Evolutionary conservation across 2,113 vertebrate species (phyloP).

Genomic region (Microtus richardsoni): DNA sequence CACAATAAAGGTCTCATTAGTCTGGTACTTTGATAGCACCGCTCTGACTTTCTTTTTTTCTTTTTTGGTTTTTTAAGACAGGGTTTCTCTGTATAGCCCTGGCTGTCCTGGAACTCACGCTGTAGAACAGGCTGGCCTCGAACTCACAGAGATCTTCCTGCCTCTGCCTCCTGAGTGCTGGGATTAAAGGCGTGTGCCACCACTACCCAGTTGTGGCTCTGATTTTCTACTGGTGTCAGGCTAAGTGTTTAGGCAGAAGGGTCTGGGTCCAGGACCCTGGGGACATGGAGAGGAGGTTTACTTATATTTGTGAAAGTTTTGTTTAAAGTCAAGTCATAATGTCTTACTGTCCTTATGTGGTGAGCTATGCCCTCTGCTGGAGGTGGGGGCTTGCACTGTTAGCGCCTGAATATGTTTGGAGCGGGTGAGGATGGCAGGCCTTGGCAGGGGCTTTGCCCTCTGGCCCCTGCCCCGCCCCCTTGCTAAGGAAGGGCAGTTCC

Average conservation of each 20-base stretch:
- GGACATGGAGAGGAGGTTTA: fast-evolving
- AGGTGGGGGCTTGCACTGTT: background rate
- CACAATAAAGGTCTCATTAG: fast-evolving
- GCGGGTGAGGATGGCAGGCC: slow-evolving; percentile 71
- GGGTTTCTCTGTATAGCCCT: background rate
- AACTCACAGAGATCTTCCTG: background rate
- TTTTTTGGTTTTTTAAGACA: background rate
- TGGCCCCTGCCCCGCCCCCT: slow-evolving; percentile 71
- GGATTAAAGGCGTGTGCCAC: background rate
- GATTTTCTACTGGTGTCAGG: background rate
- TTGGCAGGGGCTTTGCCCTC: slow-evolving; percentile 69
- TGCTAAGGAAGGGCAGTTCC: slow-evolving; percentile 78
- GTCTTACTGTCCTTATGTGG: slow-evolving; percentile 40
- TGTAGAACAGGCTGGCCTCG: background rate
- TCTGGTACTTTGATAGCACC: fast-evolving
- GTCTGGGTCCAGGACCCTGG: background rate
- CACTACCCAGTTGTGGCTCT: background rate
- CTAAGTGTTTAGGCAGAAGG: background rate
- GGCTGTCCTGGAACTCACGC: background rate
- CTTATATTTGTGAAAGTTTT: slow-evolving; percentile 60
- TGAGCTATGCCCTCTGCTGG: background rate
- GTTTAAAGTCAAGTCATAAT: background rate
- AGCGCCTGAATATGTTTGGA: background rate
- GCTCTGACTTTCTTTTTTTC: background rate
- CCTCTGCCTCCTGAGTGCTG: background rate